A percentile compares a stretch with the other conserved stretches of the same genome.
Conservation (phyloP, 2,113 vertebrate genomes). For the Xenopus borealis region DNA sequence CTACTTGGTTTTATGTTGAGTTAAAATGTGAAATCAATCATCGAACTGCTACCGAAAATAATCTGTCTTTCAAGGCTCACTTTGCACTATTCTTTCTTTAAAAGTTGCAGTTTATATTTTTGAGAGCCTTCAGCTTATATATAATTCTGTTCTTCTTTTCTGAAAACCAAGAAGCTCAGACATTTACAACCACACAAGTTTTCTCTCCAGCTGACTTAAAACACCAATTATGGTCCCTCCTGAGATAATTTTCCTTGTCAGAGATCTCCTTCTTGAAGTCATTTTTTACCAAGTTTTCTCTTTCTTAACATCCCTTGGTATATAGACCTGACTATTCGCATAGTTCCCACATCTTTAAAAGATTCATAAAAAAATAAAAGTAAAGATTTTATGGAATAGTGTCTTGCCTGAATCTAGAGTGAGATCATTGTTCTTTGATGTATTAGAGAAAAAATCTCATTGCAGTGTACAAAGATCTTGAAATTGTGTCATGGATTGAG, state of each 20-base stretch:
- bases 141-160: slow-evolving; percentile 27
- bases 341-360: slow-evolving; percentile 29
- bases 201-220: slow-evolving; percentile 24
- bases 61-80: slow-evolving; percentile 7
- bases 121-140: slow-evolving; percentile 29
- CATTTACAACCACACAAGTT: slow-evolving; percentile 37
- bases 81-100: slow-evolving; percentile 16
- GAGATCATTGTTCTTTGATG: slow-evolving; percentile 36
- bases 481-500: slow-evolving; percentile 26
- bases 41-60: slow-evolving; percentile 13
- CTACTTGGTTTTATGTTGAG: too few species aligned
- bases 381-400: slow-evolving; percentile 34
- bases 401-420: slow-evolving; percentile 41
- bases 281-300: slow-evolving; percentile 39
- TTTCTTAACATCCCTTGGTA: background rate
- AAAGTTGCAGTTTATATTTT: slow-evolving; percentile 25
- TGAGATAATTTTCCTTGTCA: slow-evolving; percentile 25
- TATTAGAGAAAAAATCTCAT: background rate
- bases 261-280: slow-evolving; percentile 39
- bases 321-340: slow-evolving; percentile 18
- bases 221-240: slow-evolving; percentile 40
- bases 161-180: slow-evolving; percentile 13
- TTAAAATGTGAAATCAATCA: slow-evolving; percentile 39
- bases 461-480: background rate
- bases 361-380: slow-evolving; percentile 33